These are phyloP conservation scores for Numida meleagris DNA, from an alignment of 2,113 vertebrate species.

Conservation along the genomic window DNA sequence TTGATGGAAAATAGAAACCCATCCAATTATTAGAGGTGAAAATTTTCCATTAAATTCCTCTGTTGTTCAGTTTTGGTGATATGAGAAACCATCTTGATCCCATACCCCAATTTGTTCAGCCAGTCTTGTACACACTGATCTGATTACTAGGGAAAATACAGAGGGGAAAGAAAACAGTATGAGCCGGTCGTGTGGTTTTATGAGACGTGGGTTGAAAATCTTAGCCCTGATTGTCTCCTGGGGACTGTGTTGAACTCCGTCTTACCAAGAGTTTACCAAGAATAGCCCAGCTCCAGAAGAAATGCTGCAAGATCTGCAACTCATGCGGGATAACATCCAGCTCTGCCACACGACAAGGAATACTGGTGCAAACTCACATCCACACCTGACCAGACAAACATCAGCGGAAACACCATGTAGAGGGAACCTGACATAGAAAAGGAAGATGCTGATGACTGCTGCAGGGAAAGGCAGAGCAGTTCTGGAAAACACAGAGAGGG, in stretches of 20 bases:
- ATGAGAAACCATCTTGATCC: slow-evolving; percentile 9
- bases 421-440: not conserved
- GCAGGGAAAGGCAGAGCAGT: not conserved
- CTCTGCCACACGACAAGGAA: accelerated
- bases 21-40: not conserved
- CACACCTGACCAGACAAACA: accelerated
- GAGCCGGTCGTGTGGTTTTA: slow-evolving; percentile 13
- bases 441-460: not conserved
- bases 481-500: not conserved
- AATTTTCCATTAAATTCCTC: slow-evolving; percentile 22
- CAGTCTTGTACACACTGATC: slow-evolving; percentile 9
- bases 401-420: not conserved
- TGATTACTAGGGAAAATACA: slow-evolving; percentile 32
- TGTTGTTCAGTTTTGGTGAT: not conserved
- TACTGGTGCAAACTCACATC: not conserved
- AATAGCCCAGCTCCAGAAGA: not conserved
- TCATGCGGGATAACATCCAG: not conserved
- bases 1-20: not conserved
- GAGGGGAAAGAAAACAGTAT: slow-evolving; percentile 29
- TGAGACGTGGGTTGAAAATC: not conserved
- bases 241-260: not conserved
- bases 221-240: not conserved
- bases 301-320: not conserved
- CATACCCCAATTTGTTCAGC: slow-evolving; percentile 35
- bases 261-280: not conserved